Evolutionary conservation across 1,140 invertebrate species (phyloP).

Genomic region (Drosophila ficusphila): DNA sequence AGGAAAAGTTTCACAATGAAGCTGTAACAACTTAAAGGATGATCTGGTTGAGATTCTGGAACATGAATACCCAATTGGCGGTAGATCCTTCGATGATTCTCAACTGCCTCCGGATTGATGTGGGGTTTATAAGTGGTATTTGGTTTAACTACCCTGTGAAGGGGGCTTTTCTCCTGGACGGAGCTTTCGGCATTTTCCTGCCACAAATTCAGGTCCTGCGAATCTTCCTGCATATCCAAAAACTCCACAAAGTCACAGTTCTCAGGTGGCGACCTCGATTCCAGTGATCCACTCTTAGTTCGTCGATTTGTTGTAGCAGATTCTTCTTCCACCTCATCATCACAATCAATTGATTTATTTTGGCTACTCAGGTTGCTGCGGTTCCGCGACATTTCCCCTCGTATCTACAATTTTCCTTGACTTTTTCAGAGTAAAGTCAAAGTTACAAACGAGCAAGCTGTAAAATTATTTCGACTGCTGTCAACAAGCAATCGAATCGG

Average conservation of each 20-base stretch:
- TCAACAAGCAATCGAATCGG: neutral
- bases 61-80: neutral
- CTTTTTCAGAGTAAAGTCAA: neutral
- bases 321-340: neutral
- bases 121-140: neutral
- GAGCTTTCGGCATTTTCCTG: neutral
- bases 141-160: neutral
- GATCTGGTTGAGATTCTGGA: neutral
- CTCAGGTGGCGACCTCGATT: neutral
- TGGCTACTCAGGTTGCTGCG: neutral
- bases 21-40: neutral
- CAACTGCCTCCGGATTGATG: neutral
- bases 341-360: neutral
- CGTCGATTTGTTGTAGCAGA: neutral
- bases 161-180: neutral
- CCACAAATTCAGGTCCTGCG: neutral
- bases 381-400: neutral
- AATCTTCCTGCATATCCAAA: neutral
- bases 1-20: constrained; percentile 47
- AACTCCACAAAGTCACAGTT: neutral
- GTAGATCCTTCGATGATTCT: neutral
- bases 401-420: neutral
- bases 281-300: neutral
- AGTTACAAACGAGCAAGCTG: neutral
- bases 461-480: neutral